Percentiles rank a stretch among this genome's conserved stretches.
Conservation (phyloP, 2,113 vertebrate genomes). For the Albula goreensis region DNA sequence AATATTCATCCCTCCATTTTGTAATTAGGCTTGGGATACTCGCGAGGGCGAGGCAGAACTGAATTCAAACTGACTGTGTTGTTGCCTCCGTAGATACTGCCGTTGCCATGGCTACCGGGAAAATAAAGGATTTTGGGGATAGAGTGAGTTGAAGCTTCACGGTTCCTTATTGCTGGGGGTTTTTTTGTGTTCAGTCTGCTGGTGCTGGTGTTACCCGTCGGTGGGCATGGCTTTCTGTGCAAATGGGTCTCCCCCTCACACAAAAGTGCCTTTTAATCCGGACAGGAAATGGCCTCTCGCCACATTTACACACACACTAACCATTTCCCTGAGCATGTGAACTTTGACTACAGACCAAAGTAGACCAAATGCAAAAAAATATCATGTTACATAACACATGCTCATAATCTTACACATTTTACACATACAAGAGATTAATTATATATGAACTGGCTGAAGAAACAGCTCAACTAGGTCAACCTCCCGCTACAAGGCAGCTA, state of each 20-base stretch:
- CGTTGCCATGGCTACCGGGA: constrained; percentile 53
- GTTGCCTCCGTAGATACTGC: constrained; percentile 40
- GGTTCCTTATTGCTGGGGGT: constrained; percentile 41
- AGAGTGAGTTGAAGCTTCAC: constrained; percentile 45
- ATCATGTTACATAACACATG: neutral
- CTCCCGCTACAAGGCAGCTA: neutral
- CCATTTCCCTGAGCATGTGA: neutral
- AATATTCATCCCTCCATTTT: constrained; percentile 51
- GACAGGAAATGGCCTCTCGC: neutral
- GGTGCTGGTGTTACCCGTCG: constrained; percentile 10
- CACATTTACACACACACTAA: neutral
- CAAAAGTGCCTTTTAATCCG: neutral
- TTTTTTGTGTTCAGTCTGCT: constrained; percentile 1
- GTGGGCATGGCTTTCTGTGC: neutral
- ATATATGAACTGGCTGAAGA: neutral
- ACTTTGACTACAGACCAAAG: neutral
- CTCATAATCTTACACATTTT: neutral
- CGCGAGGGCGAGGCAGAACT: constrained; percentile 47
- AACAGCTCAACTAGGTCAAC: neutral
- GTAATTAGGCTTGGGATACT: constrained; percentile 46
- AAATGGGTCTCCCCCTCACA: neutral
- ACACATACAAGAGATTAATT: neutral
- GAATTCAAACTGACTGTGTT: constrained; percentile 55
- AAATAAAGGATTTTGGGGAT: constrained; percentile 51
- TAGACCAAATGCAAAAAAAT: neutral